phyloP scores from a whole-genome alignment of 2,888 invertebrate species.

The Cephonodes hylas region DNA sequence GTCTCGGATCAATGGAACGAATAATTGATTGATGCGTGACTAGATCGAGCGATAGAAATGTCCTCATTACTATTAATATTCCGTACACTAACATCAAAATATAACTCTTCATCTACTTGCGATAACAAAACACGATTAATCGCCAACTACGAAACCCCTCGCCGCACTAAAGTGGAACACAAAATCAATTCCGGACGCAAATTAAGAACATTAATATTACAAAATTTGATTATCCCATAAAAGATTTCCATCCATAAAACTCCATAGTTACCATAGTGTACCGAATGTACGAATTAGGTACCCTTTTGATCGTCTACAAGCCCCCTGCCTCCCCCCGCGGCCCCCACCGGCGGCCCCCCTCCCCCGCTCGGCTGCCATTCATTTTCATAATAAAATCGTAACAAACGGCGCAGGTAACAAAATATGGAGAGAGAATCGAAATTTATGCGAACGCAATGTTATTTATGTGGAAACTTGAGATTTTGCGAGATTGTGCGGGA shows the following conservation, averaged over 20 bases:
- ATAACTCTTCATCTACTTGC: background rate
- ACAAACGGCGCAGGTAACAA: slow-evolving; percentile 79
- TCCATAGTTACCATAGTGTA: slow-evolving; percentile 75
- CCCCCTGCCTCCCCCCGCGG: slow-evolving; percentile 32
- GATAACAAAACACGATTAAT: slow-evolving; percentile 19
- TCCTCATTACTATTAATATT: no score
- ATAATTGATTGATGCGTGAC: no score
- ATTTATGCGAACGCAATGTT: slow-evolving; percentile 72
- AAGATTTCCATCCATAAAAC: slow-evolving; percentile 78
- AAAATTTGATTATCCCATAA: slow-evolving; percentile 81
- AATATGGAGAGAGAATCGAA: slow-evolving; percentile 76
- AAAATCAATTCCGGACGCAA: slow-evolving; percentile 67
- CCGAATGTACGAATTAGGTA: slow-evolving; percentile 79
- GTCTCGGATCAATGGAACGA: background rate
- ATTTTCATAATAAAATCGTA: slow-evolving; percentile 82
- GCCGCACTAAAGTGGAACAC: slow-evolving; percentile 20
- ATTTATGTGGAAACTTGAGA: slow-evolving; percentile 70
- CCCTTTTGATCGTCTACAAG: slow-evolving; percentile 70
- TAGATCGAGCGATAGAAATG: no score
- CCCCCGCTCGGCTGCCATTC: slow-evolving; percentile 70
- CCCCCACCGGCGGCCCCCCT: slow-evolving; percentile 33
- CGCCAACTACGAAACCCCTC: slow-evolving; percentile 23
- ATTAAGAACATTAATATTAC: slow-evolving; percentile 77
- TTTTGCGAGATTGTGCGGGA: slow-evolving; percentile 31
- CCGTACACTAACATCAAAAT: background rate